Evolutionary conservation across 2,113 vertebrate species (phyloP), one percentile per base, ranked within the genome.

Genomic region (Oreotrochilus melanogaster): DNA sequence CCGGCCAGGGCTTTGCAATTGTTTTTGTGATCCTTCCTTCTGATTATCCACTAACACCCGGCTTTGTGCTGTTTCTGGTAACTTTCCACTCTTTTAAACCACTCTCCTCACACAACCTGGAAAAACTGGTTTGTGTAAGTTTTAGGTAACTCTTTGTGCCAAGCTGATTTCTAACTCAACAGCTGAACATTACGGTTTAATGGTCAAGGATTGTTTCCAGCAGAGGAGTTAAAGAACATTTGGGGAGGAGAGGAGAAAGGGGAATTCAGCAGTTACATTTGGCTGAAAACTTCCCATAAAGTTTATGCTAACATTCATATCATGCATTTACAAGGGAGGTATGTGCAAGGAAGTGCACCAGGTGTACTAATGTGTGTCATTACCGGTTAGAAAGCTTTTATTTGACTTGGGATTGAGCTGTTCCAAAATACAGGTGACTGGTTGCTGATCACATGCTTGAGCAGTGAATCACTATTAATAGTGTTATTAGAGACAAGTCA

Each of bases 51-150:
- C 65, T 67, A 37, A 18, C 86, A 90, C 75, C 75, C 86, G 72
- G 28, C 88, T 92, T 74, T 93, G 72, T 78, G 56, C 64, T 88
- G 31, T 83, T 86, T 70, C 88, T 86, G 69, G 95, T 96, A 97
- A 95, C 69, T 97, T 97, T 97, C 95, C 96, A 94, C 39, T 93
- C 86, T 54, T 94, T 76, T 39, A 91, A 92, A 79, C 33, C 54
- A 53, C 37, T 9, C 14, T 87, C 37, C 58, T 89, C 48, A 50
- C 51, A 42, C 25, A 93, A 92, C 47, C 92, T 91, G 89, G 95
- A 97, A 95, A 92, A 96, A 97, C 96, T 88, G 91, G 94, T 97
- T 96, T 88, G 56, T 71, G 51, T 58, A 70, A 92, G 85, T 86
- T 94, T 92, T 73, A 69, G 30, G 58, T 88, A 86, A 96, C 86